A percentile compares a stretch with the other conserved stretches of the same genome.
Evolutionary conservation across 2,113 vertebrate species (phyloP).

Genomic region (Zosterops borbonicus): DNA sequence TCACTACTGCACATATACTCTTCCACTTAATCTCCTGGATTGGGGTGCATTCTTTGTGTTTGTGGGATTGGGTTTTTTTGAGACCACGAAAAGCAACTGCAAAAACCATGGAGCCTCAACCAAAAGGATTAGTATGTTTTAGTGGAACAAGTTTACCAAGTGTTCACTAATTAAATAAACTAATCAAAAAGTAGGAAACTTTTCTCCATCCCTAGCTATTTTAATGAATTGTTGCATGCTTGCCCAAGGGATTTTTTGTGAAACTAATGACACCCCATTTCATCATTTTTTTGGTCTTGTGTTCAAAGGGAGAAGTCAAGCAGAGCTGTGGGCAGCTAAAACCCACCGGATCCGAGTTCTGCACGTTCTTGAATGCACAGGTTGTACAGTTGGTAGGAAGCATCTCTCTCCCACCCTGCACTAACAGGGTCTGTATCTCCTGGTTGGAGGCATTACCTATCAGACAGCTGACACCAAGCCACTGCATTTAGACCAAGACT

Average conservation of each 20-base stretch:
- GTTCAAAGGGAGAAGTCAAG: background rate
- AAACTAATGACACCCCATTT: background rate
- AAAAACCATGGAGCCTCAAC: background rate
- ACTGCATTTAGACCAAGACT: background rate
- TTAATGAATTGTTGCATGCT: background rate
- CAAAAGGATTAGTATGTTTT: background rate
- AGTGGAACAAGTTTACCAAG: background rate
- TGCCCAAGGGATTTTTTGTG: background rate
- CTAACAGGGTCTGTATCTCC: background rate
- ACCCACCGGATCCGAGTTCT: background rate
- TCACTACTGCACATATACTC: background rate
- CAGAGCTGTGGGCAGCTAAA: background rate
- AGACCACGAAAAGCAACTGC: background rate
- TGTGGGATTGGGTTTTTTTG: background rate
- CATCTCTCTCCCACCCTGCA: background rate
- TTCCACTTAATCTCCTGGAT: background rate
- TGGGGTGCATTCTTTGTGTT: background rate
- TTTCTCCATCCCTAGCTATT: background rate
- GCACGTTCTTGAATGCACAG: background rate
- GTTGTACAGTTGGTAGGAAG: background rate
- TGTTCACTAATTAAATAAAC: background rate
- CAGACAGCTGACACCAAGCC: background rate
- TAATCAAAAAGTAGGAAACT: background rate
- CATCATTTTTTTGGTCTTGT: background rate
- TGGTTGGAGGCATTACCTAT: background rate